Conservation (phyloP, 2,888 invertebrate genomes). For the Drosophila algonquin region DNA sequence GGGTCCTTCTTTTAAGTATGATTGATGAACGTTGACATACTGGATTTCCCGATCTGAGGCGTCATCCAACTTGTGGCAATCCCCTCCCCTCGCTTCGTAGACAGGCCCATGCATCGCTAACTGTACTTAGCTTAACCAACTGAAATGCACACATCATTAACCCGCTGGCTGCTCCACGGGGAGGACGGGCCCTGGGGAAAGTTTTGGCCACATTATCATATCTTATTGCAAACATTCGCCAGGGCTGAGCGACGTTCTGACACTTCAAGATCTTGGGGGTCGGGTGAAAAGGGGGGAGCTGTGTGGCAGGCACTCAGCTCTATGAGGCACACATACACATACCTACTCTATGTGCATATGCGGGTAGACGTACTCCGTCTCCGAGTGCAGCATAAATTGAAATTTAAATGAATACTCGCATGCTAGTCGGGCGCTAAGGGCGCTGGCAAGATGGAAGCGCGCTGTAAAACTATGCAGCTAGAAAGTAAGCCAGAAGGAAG, state of each 20-base stretch:
- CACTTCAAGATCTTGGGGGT: neutral
- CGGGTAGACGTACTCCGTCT: neutral
- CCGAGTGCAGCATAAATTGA: slow-evolving; percentile 51
- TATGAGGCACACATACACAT: neutral
- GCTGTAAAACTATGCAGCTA: neutral
- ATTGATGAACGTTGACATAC: no score
- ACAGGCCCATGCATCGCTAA: slow-evolving; percentile 14
- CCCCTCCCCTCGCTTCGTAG: no score
- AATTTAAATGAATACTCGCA: slow-evolving; percentile 63
- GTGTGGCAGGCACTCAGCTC: slow-evolving; percentile 28
- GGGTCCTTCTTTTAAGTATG: no score
- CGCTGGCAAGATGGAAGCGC: neutral
- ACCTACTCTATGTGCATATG: neutral
- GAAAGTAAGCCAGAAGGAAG: neutral
- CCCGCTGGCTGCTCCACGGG: slow-evolving; percentile 17
- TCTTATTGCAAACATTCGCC: slow-evolving; percentile 47
- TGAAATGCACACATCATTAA: slow-evolving; percentile 47
- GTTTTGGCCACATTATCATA: slow-evolving; percentile 38
- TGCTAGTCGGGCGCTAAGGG: slow-evolving; percentile 15
- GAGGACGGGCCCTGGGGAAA: neutral
- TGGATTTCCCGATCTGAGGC: no score
- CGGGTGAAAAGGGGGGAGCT: neutral
- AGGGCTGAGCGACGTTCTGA: slow-evolving; percentile 27
- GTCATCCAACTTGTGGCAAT: no score
- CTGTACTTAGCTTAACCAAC: slow-evolving; percentile 41